Evolutionary conservation across 2,888 invertebrate genomes (phyloP), one percentile per base, ranked within the genome.

Genomic region (Drosophila hawaiiensis): DNA sequence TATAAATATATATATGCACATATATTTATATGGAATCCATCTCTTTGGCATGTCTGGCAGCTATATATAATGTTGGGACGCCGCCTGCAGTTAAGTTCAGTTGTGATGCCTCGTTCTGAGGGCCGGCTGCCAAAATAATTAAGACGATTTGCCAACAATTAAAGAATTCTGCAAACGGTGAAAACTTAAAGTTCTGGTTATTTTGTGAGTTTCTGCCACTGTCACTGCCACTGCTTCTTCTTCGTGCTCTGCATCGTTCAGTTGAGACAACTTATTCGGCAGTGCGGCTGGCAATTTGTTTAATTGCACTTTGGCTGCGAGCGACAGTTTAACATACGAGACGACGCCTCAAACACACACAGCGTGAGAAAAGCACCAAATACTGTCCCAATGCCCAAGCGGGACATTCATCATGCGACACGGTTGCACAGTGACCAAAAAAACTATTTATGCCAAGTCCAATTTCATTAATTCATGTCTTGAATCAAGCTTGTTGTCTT

Each of bases 111-210:
- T 56, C 56, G 41, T 68, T 78, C 76, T 74, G 73, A 79, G 82
- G 81, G 78, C 82, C 68, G 86, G 71, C 86, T 78, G 86, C 84
- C 82, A 87, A 87, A 87, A 87, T 87, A 92, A 93, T 92, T 93
- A 92, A 92, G 92, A 91, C 93, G 91, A 92, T 93, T 91, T 83
- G 56, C 82, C 90, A 92, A 92, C 92, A 92, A 92, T 92, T 92
- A 93, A 92, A 93, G 92, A 91, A 91, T 91, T 91, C 86, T 81
- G 72, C 41, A 71, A 71, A 65, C 65, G 37, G 41, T 73, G 47
- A 47, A 47, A 47, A 25, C 47, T 25, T 25, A 25, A 16, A 47
- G 25, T 47, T 47, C 16, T 47, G 47, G 47, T 25, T 47, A 47
- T 25, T 47, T 25, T 25, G 47, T 49, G 12, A 49, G 31, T n/a